Evolutionary conservation across 2,888 invertebrate species (phyloP), one percentile per base, ranked within the genome.

Genomic region (Frankliniella intonsa): DNA sequence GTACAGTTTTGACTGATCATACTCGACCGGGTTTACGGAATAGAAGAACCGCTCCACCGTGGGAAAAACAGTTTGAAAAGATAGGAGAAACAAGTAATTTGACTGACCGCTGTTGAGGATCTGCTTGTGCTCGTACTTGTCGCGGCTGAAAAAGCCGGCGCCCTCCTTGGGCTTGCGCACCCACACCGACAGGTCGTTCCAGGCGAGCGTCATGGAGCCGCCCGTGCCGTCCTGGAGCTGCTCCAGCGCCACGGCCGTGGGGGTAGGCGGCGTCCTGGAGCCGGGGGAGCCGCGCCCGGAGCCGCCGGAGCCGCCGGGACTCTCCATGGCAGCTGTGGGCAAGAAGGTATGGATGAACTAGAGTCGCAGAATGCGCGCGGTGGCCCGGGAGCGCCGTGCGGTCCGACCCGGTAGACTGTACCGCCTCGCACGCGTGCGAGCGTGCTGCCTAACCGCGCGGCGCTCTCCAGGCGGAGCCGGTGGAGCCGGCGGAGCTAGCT

Each of bases 111-210:
- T 90, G 86, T 91, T 89, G 81, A 92, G 86, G 76, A 92, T 89
- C 84, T 89, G 89, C 22, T 90, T 87, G 84, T 90, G 89, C 85
- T 91, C 90, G 84, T 89, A 89, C 1, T 87, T 88, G 50, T 89
- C 87, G 0, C 89, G 89, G 80, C 89, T 87, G 88, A 91, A 90
- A 82, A 91, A 90, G 83, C 89, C 89, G 76, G 87, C 89, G 84
- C 83, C 84, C 80, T 84, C 84, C 81, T 86, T 87, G 82, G 90
- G 90, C 86, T 88, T 90, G 85, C 87, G 89, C 76, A 90, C 88
- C 84, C 89, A 90, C 1, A 91, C 90, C 0, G 90, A 90, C 0
- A 91, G 87, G 84, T 90, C 89, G 83, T 90, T 90, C 91, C 91
- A 91, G 0, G 90, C 86, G 55, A 91, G 85, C 0, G 90, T 90